Conservation (phyloP, 2,888 invertebrate species). For the Uropetala carovei region DNA sequence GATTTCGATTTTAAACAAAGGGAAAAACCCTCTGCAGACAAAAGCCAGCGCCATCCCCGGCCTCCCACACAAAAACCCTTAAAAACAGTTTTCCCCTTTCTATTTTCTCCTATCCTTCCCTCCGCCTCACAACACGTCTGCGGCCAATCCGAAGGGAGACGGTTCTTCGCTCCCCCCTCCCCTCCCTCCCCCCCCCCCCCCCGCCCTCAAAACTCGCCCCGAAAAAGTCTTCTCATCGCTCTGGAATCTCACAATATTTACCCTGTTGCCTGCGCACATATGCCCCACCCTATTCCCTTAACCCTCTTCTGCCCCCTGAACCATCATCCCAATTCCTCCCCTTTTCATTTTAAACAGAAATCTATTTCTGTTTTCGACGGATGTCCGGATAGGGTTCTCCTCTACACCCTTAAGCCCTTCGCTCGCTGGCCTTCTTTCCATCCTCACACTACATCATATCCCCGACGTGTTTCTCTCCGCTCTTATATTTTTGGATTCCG, state of each 20-base stretch:
- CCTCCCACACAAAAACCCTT: not conserved
- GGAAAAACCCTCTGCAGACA: not conserved
- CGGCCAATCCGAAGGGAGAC: no score
- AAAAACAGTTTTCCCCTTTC: not conserved
- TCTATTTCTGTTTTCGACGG: conserved; percentile 41
- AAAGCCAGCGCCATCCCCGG: not conserved
- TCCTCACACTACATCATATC: not conserved
- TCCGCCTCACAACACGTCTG: no score
- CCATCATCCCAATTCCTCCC: not conserved
- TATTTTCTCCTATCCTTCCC: not conserved
- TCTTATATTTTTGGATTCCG: conserved; percentile 15
- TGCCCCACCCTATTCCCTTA: not conserved
- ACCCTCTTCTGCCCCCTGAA: not conserved
- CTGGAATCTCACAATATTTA: conserved; percentile 59
- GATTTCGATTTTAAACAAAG: no score
- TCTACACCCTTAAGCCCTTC: not conserved
- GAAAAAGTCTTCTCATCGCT: conserved; percentile 20
- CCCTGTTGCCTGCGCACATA: not conserved
- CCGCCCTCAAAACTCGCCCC: not conserved
- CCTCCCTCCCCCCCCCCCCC: not conserved
- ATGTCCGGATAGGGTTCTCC: not conserved
- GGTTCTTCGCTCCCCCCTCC: not conserved
- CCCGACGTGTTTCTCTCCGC: not conserved
- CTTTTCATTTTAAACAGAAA: not conserved
- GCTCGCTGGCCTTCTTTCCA: no score